Percentiles rank a stretch among this genome's conserved stretches.
Conservation (phyloP, 2,888 invertebrate genomes). For the Acrobasis suavella region DNA sequence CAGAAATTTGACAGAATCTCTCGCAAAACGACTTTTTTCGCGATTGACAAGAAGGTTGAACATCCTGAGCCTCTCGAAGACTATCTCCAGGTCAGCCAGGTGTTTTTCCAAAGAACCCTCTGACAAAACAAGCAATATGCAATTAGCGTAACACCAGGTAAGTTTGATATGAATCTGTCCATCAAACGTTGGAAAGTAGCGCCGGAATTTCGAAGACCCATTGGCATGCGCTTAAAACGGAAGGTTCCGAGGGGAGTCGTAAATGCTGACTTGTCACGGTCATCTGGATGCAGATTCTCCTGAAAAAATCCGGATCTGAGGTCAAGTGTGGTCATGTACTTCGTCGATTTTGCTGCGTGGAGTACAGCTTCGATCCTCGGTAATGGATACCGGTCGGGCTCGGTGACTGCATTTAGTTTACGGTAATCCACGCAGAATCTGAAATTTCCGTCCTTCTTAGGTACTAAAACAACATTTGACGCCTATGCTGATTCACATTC, state of each 20-base stretch:
- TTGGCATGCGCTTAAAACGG: slow-evolving; percentile 19
- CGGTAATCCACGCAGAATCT: neutral
- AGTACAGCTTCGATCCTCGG: slow-evolving; percentile 4
- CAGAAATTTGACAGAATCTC: slow-evolving; percentile 38
- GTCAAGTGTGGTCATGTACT: slow-evolving; percentile 7
- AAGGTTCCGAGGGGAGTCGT: slow-evolving; percentile 9
- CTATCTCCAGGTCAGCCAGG: neutral
- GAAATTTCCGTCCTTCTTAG: slow-evolving; percentile 4
- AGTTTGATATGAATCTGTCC: slow-evolving; percentile 17
- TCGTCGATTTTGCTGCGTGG: neutral
- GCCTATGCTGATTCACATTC: slow-evolving; percentile 8
- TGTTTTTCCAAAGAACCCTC: neutral
- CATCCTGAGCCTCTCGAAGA: neutral
- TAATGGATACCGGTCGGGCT: neutral
- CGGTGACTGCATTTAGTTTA: neutral
- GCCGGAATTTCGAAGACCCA: neutral
- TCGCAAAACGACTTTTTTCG: slow-evolving; percentile 4
- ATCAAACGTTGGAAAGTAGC: slow-evolving; percentile 31
- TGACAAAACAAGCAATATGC: neutral
- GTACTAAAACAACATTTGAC: neutral
- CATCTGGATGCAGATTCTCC: neutral
- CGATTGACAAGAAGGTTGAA: slow-evolving; percentile 1
- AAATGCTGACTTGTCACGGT: neutral
- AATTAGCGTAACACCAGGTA: neutral
- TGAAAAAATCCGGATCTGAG: slow-evolving; percentile 1